These are phyloP conservation scores for Pagrus major DNA, from an alignment of 2,113 vertebrate species.

Conservation along the genomic window DNA sequence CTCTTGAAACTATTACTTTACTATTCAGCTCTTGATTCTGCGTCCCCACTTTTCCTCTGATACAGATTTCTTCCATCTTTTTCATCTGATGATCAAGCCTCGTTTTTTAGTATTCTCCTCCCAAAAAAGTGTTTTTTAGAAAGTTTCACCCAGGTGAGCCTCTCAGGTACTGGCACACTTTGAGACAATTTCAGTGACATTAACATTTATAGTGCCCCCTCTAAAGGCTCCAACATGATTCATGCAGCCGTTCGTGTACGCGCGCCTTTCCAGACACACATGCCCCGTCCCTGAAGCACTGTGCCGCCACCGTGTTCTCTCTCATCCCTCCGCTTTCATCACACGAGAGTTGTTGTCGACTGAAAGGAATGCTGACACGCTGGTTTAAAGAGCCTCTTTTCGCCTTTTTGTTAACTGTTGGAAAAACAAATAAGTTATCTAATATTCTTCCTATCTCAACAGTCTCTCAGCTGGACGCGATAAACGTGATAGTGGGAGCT, in stretches of 20 bases:
- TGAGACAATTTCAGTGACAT: conserved; percentile 16
- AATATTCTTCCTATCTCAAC: neutral
- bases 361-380: neutral
- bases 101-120: neutral
- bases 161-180: conserved; percentile 2
- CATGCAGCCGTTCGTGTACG: neutral
- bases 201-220: conserved; percentile 30
- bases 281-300: neutral
- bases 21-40: neutral
- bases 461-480: conserved; percentile 4
- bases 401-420: neutral
- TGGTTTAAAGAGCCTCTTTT: neutral
- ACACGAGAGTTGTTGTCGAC: conserved; percentile 3
- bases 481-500: neutral
- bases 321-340: neutral
- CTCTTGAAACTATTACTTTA: neutral
- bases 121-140: neutral
- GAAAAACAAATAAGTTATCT: neutral
- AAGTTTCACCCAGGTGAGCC: neutral
- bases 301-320: neutral
- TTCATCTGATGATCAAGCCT: neutral
- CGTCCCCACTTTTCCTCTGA: neutral
- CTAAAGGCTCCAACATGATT: neutral
- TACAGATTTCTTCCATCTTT: neutral
- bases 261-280: neutral